A percentile compares a stretch with the other conserved stretches of the same genome.
Conservation (phyloP, 1,140 invertebrate genomes). For the Ips nitidus region DNA sequence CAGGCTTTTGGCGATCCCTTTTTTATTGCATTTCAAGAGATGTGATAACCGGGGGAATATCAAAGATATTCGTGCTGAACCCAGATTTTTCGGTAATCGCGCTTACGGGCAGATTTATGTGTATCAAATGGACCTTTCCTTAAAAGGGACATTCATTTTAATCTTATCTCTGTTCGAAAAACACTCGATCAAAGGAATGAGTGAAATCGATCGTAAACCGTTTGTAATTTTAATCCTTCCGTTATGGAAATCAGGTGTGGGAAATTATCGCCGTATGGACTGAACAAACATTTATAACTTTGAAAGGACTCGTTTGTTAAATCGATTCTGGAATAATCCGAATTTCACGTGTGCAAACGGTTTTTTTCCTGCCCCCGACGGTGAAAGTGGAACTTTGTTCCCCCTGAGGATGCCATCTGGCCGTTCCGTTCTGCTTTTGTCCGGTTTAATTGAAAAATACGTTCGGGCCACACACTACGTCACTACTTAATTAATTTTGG, state of each 20-base stretch:
- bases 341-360: background rate
- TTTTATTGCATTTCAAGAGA: conserved; percentile 1
- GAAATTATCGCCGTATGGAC: background rate
- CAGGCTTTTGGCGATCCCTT: background rate
- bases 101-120: background rate
- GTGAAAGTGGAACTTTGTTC: background rate
- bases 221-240: background rate
- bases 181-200: too few species aligned
- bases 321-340: background rate
- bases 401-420: background rate
- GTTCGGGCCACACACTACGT: conserved; percentile 3
- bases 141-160: background rate
- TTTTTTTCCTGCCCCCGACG: background rate
- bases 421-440: conserved; percentile 9
- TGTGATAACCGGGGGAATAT: background rate
- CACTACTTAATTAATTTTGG: conserved; percentile 15
- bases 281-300: conserved; percentile 5
- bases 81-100: background rate
- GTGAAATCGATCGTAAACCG: too few species aligned
- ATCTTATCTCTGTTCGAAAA: too few species aligned
- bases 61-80: background rate
- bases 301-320: background rate
- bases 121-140: background rate
- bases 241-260: background rate
- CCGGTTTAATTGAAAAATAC: conserved; percentile 21